These are phyloP conservation scores for Sylvilagus floridanus DNA, from an alignment of 2,797 vertebrate species.

Conservation along the genomic window DNA sequence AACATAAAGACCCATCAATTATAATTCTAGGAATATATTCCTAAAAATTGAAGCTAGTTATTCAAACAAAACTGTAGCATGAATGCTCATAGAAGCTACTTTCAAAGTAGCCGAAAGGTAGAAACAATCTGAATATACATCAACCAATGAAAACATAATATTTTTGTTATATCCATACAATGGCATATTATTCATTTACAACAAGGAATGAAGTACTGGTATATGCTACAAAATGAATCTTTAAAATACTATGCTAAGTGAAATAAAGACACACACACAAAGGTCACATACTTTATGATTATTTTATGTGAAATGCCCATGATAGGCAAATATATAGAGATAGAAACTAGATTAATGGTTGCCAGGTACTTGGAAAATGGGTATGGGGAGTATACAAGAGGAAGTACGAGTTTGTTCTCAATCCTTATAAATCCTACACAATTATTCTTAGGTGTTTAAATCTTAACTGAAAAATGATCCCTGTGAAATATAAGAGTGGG, in stretches of 20 bases:
- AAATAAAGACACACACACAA: constrained; percentile 7
- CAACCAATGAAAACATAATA: not conserved
- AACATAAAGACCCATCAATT: not conserved
- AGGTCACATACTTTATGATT: not conserved
- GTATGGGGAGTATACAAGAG: too few relatives aligned
- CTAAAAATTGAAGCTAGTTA: not conserved
- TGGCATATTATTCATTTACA: not conserved
- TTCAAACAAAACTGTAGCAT: not conserved
- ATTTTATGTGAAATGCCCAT: not conserved
- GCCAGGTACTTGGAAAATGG: not conserved
- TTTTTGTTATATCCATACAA: not conserved
- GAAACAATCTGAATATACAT: not conserved
- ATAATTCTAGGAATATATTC: not conserved
- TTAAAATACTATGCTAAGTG: not conserved
- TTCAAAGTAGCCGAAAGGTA: not conserved
- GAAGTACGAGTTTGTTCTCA: not conserved
- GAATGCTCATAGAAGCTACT: not conserved
- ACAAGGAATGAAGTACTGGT: not conserved
- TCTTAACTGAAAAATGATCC: too few relatives aligned
- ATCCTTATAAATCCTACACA: not conserved
- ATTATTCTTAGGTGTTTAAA: too few relatives aligned
- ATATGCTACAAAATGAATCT: not conserved
- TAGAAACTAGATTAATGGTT: not conserved
- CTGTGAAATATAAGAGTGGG: too few relatives aligned
- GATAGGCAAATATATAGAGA: not conserved